phyloP scores from a whole-genome alignment of 2,113 vertebrate species.

The Salvelinus alpinus region DNA sequence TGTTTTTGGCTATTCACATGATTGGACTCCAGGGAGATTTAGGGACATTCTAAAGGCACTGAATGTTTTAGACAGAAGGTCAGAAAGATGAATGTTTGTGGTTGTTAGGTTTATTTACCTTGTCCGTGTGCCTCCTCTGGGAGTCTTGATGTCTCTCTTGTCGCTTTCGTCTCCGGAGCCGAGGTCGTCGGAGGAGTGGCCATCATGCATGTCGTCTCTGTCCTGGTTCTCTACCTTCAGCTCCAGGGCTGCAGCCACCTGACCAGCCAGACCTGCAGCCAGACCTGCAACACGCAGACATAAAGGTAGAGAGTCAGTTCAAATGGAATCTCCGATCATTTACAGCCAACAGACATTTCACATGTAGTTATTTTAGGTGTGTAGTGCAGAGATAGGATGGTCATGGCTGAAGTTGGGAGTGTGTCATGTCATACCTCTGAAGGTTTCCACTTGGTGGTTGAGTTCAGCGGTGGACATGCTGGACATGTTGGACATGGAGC shows the following conservation, averaged over 20 bases:
- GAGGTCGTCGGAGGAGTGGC: slow-evolving; percentile 88
- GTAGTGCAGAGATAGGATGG: background rate
- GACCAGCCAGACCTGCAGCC: slow-evolving; percentile 73
- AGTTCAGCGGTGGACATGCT: slow-evolving; percentile 82
- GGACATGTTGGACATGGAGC: slow-evolving; percentile 64
- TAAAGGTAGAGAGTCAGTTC: background rate
- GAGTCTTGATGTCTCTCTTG: slow-evolving; percentile 81
- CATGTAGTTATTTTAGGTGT: background rate
- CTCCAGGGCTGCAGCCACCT: slow-evolving; percentile 77
- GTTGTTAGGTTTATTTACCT: slow-evolving; percentile 61
- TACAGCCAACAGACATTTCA: no score
- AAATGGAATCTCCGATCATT: background rate
- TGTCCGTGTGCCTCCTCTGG: slow-evolving; percentile 80
- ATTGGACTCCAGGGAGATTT: background rate
- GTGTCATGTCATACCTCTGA: slow-evolving; percentile 81
- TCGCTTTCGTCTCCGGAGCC: slow-evolving; percentile 92
- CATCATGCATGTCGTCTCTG: slow-evolving; percentile 81
- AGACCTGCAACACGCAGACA: slow-evolving; percentile 64
- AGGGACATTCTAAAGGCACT: background rate
- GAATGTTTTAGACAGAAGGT: background rate
- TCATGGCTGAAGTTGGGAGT: background rate
- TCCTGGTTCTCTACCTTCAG: slow-evolving; percentile 90
- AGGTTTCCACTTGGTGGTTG: slow-evolving; percentile 85
- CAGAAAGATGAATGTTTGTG: background rate
- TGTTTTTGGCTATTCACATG: background rate